Evolutionary conservation across 2,113 vertebrate species (phyloP), one percentile per base, ranked within the genome.

Genomic region (Engystomops pustulosus): DNA sequence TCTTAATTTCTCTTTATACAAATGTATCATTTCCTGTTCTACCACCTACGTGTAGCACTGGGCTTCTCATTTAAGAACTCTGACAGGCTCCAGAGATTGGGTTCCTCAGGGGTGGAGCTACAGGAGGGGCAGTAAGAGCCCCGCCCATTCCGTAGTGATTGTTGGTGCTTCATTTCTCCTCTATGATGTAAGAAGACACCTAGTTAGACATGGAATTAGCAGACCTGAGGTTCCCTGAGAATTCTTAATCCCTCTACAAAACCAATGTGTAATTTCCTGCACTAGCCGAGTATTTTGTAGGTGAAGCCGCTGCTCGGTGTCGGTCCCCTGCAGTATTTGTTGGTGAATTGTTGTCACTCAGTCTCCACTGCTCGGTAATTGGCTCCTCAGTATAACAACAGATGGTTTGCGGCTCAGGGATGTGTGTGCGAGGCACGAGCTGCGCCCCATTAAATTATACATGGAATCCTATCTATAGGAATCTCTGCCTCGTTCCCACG

Each of bases 381-480:
- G 65, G 34, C 45, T 23, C 55, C 67, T 71, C 65, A 20, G 65
- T 14, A 70, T 36, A 81, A 55, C 67, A 38, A 30, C 79, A 81
- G 79, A 81, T 81, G 79, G 45, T 71, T 70, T 27, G 32, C 45
- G 41, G 60, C 79, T 81, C 44, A 55, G 79, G 79, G 79, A 81
- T 34, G 58, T 80, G 60, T 81, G 67, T 38, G 47, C 53, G 79
- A 71, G 44, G 47, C 79, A 81, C 67, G 79, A 71, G 79, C 60
- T 69, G 27, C 71, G 32, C 47, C 47, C 79, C 60, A 81, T 81
- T 81, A 70, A 81, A 81, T 81, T 81, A 81, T 70, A 81, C n/a
- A 81, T 80, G 58, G 49, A 81, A 71, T 70, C 67, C 65, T 49
- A 53, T 53, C 60, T 81, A 70, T 81, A 55, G 65, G 67, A 80